Evolutionary conservation across 2,797 vertebrate species (phyloP).

Genomic region (Aulostomus chinensis): DNA sequence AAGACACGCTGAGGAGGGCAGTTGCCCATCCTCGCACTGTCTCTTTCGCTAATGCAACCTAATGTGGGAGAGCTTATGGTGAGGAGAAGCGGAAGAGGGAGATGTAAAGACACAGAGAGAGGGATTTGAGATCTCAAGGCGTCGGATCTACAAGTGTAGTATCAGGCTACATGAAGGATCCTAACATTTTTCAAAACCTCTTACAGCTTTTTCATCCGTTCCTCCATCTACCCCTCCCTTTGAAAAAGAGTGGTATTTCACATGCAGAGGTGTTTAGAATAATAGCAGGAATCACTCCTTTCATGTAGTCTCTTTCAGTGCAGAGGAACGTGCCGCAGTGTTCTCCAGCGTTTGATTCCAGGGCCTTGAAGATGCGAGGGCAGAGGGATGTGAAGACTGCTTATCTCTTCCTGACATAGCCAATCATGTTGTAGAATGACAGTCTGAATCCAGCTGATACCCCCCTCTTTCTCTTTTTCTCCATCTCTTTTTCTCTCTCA

Average conservation of each 20-base stretch:
- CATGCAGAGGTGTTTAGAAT: slow-evolving; percentile 73
- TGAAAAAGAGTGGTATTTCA: slow-evolving; percentile 60
- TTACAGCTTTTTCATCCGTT: slow-evolving; percentile 14
- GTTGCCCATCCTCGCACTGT: slow-evolving; percentile 25
- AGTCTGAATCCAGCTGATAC: slow-evolving; percentile 58
- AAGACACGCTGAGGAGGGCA: slow-evolving; percentile 45
- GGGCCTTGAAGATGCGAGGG: slow-evolving; percentile 67
- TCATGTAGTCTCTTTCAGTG: slow-evolving; percentile 68
- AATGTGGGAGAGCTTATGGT: slow-evolving; percentile 59
- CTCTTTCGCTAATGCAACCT: slow-evolving; percentile 50
- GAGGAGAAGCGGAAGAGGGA: slow-evolving; percentile 35
- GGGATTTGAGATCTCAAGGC: slow-evolving; percentile 53
- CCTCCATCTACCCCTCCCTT: slow-evolving; percentile 12
- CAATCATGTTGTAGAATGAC: slow-evolving; percentile 69
- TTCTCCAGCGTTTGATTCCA: slow-evolving; percentile 63
- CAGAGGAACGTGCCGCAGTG: slow-evolving; percentile 41
- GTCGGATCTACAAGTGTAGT: slow-evolving; percentile 25
- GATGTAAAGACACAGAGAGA: slow-evolving; percentile 49
- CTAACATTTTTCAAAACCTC: slow-evolving; percentile 15
- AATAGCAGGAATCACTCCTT: slow-evolving; percentile 69
- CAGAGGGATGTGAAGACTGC: slow-evolving; percentile 65
- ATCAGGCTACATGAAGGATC: slow-evolving; percentile 42
- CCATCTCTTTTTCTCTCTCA: neutral
- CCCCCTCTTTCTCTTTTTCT: neutral
- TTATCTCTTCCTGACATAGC: slow-evolving; percentile 74